phyloP scores from a whole-genome alignment of 2,797 vertebrate species.

The Anisognathus igniventris region DNA sequence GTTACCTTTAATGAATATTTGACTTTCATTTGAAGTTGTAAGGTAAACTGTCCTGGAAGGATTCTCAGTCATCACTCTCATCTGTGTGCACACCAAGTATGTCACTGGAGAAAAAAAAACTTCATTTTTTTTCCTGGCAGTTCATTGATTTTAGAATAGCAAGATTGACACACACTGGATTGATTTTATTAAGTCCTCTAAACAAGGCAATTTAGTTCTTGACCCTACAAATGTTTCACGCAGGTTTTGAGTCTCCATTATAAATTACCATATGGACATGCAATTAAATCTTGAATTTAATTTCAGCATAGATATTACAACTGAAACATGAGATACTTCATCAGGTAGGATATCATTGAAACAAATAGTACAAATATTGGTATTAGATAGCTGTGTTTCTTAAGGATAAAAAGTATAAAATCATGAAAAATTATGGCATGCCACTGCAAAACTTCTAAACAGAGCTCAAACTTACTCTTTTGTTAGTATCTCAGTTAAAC shows the following conservation, averaged over 20 bases:
- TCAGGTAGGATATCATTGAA: neutral
- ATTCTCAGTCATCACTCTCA: slow-evolving; percentile 80
- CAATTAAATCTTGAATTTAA: neutral
- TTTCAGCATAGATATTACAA: neutral
- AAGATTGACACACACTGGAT: neutral
- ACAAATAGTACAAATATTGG: neutral
- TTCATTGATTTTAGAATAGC: neutral
- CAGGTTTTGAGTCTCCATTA: neutral
- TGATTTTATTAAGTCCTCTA: neutral
- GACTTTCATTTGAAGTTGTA: slow-evolving; percentile 89
- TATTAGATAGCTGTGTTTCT: neutral
- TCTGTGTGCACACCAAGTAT: slow-evolving; percentile 90
- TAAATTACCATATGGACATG: neutral
- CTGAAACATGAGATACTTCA: neutral
- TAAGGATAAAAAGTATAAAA: neutral
- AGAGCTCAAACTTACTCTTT: neutral
- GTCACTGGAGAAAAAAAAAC: slow-evolving; percentile 61
- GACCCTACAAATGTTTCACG: neutral
- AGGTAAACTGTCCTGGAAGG: slow-evolving; percentile 78
- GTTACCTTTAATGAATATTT: slow-evolving; percentile 85
- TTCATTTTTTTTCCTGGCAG: neutral
- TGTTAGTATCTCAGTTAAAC: neutral
- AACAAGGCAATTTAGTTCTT: neutral
- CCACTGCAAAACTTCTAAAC: neutral
- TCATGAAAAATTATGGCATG: neutral